These are phyloP conservation scores for Pachypanchax playfairii DNA, from an alignment of 2,113 vertebrate genomes.

Conservation along the genomic window DNA sequence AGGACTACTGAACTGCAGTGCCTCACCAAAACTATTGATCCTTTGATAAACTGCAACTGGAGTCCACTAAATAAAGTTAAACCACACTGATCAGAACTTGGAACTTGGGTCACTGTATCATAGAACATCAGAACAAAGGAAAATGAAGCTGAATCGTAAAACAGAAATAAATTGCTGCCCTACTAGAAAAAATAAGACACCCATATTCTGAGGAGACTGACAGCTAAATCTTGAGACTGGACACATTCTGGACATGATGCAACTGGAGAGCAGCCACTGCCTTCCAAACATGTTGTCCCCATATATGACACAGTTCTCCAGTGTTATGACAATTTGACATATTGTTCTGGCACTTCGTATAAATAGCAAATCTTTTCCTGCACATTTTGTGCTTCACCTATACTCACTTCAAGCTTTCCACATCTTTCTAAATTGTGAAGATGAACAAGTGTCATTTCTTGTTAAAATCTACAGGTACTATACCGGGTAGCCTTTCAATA, in stretches of 20 bases:
- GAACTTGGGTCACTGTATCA: constrained; percentile 37
- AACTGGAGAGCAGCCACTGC: not conserved
- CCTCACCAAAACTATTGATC: constrained; percentile 69
- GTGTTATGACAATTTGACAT: not conserved
- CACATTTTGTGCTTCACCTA: not conserved
- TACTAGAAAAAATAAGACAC: not conserved
- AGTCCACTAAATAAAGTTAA: constrained; percentile 31
- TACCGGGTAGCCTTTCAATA: too few species aligned
- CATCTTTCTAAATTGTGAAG: not conserved
- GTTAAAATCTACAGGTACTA: not conserved
- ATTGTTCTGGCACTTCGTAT: not conserved
- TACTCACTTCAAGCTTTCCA: not conserved
- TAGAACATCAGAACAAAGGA: not conserved
- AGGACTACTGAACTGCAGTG: constrained; percentile 35
- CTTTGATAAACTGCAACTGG: constrained; percentile 54
- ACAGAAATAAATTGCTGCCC: not conserved
- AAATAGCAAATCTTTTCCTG: not conserved
- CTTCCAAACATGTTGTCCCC: too few species aligned
- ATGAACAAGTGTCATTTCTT: not conserved
- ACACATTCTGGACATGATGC: not conserved
- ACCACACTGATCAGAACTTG: constrained; percentile 38
- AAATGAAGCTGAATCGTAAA: not conserved
- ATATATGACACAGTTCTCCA: not conserved
- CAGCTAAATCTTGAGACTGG: not conserved
- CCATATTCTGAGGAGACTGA: not conserved